Conservation (phyloP, 2,113 vertebrate species). For the Pygoscelis antarcticus region DNA sequence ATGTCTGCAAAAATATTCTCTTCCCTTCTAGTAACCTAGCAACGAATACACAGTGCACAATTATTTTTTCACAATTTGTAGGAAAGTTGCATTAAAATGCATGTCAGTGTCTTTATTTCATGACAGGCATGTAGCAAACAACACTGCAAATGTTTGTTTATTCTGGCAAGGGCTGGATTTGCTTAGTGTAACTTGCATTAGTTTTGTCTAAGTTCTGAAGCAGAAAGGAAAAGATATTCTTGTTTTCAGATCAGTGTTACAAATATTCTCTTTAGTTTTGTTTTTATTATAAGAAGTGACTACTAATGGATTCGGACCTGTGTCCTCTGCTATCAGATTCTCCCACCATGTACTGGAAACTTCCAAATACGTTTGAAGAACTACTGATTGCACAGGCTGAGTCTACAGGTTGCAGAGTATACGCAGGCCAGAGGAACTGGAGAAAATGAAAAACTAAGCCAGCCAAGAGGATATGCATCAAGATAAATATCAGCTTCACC, state of each 20-base stretch:
- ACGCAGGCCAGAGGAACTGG: background rate
- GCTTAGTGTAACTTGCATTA: slow-evolving; percentile 8
- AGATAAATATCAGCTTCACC: slow-evolving; percentile 63
- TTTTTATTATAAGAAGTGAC: background rate
- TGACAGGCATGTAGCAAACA: slow-evolving; percentile 53
- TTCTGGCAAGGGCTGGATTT: slow-evolving; percentile 48
- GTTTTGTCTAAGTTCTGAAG: slow-evolving; percentile 28
- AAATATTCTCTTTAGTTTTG: slow-evolving; percentile 13
- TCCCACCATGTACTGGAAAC: background rate
- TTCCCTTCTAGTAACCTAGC: slow-evolving; percentile 44
- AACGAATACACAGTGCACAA: slow-evolving; percentile 14
- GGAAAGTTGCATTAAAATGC: slow-evolving; percentile 59
- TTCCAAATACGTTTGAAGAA: background rate
- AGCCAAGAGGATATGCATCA: slow-evolving; percentile 40
- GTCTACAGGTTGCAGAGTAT: slow-evolving; percentile 6
- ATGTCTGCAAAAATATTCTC: slow-evolving; percentile 32
- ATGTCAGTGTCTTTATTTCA: slow-evolving; percentile 37
- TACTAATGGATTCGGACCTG: background rate
- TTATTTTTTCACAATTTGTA: slow-evolving; percentile 63
- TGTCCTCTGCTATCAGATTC: background rate
- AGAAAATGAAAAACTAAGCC: slow-evolving; percentile 51
- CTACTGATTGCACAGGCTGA: background rate
- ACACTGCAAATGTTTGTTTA: slow-evolving; percentile 59
- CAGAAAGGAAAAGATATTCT: slow-evolving; percentile 18
- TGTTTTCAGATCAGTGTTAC: slow-evolving; percentile 1